Evolutionary conservation across 2,888 invertebrate species (phyloP).

Genomic region (Patella caerulea): DNA sequence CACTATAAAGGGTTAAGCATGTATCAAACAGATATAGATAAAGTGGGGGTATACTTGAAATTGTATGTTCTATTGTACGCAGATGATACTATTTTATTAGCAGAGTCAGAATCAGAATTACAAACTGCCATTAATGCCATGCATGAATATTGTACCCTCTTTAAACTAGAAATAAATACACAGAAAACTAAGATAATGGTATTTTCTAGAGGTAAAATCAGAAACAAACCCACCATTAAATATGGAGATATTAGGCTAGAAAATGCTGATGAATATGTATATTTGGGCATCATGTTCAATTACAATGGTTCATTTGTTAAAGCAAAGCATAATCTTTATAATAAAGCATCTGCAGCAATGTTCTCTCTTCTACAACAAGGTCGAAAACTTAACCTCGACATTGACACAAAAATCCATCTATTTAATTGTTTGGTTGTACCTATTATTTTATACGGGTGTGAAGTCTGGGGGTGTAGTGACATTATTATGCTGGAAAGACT

Average conservation of each 20-base stretch:
- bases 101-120: too few relatives aligned
- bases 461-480: not conserved
- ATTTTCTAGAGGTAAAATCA: too few relatives aligned
- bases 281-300: constrained; percentile 19
- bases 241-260: constrained; percentile 13
- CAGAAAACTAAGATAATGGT: too few relatives aligned
- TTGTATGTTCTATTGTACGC: too few relatives aligned
- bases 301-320: constrained; percentile 10
- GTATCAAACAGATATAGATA: too few relatives aligned
- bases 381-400: not conserved
- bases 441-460: not conserved
- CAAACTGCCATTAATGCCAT: too few relatives aligned
- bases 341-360: constrained; percentile 11
- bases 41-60: too few relatives aligned
- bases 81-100: too few relatives aligned
- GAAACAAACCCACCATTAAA: too few relatives aligned
- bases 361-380: not conserved
- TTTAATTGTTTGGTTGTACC: not conserved
- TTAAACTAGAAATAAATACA: constrained; percentile 18
- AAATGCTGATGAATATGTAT: constrained; percentile 19
- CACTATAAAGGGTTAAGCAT: too few relatives aligned
- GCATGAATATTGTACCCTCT: not conserved
- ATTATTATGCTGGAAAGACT: too few relatives aligned
- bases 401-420: not conserved
- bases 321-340: constrained; percentile 2